Percentiles rank a stretch among this genome's conserved stretches.
Evolutionary conservation across 2,888 invertebrate species (phyloP).

Genomic region (Diogma glabrata): DNA sequence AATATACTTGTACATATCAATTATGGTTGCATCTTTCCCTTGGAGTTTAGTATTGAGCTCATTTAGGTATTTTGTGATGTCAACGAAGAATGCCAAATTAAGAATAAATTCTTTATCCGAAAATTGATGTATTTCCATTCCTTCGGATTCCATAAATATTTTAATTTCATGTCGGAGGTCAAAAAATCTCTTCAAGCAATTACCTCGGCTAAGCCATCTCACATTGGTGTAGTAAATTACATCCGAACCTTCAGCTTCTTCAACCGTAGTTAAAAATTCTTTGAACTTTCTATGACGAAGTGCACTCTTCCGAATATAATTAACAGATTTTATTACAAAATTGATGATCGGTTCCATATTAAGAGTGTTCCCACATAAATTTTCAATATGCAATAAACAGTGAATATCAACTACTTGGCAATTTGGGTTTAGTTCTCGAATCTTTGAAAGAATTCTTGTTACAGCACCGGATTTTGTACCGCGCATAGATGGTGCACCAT

Average conservation of each 20-base stretch:
- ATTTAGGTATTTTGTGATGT: conserved; percentile 6
- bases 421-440: background rate
- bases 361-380: background rate
- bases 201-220: background rate
- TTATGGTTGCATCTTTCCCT: too few relatives aligned
- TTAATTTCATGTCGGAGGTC: conserved; percentile 6
- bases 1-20: too few relatives aligned
- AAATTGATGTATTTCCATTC: background rate
- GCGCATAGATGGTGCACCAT: background rate
- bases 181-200: background rate
- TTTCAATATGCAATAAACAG: background rate
- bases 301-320: background rate
- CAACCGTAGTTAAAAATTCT: conserved; percentile 5
- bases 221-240: background rate
- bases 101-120: too few relatives aligned
- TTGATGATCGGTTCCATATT: background rate
- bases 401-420: background rate
- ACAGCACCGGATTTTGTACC: conserved; percentile 2
- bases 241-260: background rate
- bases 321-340: background rate
- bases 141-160: conserved; percentile 6
- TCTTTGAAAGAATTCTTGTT: background rate
- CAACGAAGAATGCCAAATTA: conserved; percentile 5
- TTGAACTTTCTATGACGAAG: background rate
- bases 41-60: conserved; percentile 8